phyloP scores from a whole-genome alignment of 2,797 vertebrate genomes.

The Phalanger gymnotis region DNA sequence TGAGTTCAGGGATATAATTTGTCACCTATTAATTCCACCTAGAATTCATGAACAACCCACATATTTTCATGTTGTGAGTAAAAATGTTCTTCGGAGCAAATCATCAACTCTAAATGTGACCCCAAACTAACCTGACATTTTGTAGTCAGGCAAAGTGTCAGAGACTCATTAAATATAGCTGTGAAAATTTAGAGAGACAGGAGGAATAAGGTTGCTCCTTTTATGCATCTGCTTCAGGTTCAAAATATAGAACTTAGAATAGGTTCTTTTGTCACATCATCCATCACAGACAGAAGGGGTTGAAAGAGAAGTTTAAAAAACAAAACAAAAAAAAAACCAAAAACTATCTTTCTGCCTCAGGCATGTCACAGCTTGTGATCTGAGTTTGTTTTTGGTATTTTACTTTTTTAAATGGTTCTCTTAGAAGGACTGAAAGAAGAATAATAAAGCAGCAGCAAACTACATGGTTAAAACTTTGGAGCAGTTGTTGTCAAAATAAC shows the following conservation, averaged over 20 bases:
- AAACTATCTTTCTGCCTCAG: neutral
- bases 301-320: conserved; percentile 25
- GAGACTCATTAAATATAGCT: neutral
- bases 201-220: neutral
- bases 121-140: conserved; percentile 3
- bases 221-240: conserved; percentile 21
- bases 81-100: neutral
- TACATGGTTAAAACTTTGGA: neutral
- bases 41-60: neutral
- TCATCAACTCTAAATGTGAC: neutral
- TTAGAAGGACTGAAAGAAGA: conserved; percentile 30
- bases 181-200: neutral
- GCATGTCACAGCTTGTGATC: conserved; percentile 10
- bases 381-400: neutral
- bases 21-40: neutral
- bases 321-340: neutral
- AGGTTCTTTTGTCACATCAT: conserved; percentile 27
- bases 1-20: neutral
- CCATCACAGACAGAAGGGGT: neutral
- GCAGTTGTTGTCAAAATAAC: conserved; percentile 7
- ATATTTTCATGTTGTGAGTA: neutral
- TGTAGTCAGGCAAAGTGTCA: neutral
- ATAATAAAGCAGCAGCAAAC: conserved; percentile 6
- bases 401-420: conserved; percentile 5
- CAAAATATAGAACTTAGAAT: conserved; percentile 8